Evolutionary conservation across 2,113 vertebrate genomes (phyloP), one percentile per base, ranked within the genome.

Genomic region (Alouatta palliata): DNA sequence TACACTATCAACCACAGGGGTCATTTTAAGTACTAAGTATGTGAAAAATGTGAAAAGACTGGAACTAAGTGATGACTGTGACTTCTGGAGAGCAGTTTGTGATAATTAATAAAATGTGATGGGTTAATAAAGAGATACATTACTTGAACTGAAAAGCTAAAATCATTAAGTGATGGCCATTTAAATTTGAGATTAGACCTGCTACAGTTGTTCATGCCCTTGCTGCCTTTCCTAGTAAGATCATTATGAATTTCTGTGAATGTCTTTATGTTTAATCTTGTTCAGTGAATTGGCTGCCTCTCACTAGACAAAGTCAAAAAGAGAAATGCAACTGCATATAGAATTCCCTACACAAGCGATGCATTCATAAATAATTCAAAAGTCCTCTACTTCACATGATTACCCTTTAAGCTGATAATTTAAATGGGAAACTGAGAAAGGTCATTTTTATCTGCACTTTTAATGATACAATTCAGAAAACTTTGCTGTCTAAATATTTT

Each of bases 41-140:
- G 58, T 43, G 27, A 95, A 85, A 52, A 61, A 71, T 66, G 8
- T 84, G 56, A 71, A 88, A 82, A 86, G 32, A 81, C 27, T 35
- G 32, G 37, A 68, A 70, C 23, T 88, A 89, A 66, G 14, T 54
- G 3, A 49, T 70, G 73, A 95, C 5, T 3, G 5, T 75, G 10
- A 93, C 97, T 95, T 95, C 16, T 64, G 91, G 70, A 61, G 45
- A 87, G 27, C 25, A 64, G n/a, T 90, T 92, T 71, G 54, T 81
- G 21, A 13, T 84, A 96, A 90, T 87, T 91, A 94, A 66, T 85
- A 14, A 95, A 91, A 93, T 96, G 71, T 84, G 52, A 79, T 92
- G 45, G 19, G 6, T 17, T 73, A 68, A 49, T 93, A 91, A 85
- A 70, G 70, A 94, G 45, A 90, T 30, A 23, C 2, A 94, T 87